phyloP scores from a whole-genome alignment of 2,113 vertebrate genomes.

The Eudyptes chrysolophus region DNA sequence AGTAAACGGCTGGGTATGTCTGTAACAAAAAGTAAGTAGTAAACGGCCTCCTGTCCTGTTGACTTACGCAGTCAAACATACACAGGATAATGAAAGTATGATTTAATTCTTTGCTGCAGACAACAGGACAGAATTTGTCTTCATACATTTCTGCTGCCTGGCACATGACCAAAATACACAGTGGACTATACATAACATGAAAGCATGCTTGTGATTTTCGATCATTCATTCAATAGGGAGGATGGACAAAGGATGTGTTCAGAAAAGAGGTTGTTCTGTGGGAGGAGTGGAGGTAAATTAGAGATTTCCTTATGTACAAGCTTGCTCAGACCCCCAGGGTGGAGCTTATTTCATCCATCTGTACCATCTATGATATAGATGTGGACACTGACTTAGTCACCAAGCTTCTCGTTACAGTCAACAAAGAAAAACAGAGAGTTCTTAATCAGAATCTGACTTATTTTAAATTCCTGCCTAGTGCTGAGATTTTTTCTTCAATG shows the following conservation, averaged over 20 bases:
- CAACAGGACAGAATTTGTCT: background rate
- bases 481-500: background rate
- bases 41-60: background rate
- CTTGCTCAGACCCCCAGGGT: rapidly evolving
- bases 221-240: background rate
- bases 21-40: background rate
- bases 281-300: background rate
- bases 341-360: background rate
- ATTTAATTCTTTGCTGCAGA: background rate
- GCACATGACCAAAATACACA: background rate
- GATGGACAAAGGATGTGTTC: background rate
- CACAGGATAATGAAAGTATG: background rate
- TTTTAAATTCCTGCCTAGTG: background rate
- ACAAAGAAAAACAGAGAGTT: background rate
- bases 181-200: background rate
- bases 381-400: background rate
- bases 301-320: background rate
- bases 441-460: background rate
- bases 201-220: background rate
- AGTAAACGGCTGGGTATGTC: background rate
- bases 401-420: background rate
- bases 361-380: rapidly evolving
- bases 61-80: too few species aligned
- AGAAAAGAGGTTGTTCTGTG: background rate
- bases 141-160: background rate